Percentiles rank a stretch among this genome's conserved stretches.
These are phyloP conservation scores for Uromys caudimaculatus DNA, from an alignment of 2,797 vertebrate species.

Conservation along the genomic window DNA sequence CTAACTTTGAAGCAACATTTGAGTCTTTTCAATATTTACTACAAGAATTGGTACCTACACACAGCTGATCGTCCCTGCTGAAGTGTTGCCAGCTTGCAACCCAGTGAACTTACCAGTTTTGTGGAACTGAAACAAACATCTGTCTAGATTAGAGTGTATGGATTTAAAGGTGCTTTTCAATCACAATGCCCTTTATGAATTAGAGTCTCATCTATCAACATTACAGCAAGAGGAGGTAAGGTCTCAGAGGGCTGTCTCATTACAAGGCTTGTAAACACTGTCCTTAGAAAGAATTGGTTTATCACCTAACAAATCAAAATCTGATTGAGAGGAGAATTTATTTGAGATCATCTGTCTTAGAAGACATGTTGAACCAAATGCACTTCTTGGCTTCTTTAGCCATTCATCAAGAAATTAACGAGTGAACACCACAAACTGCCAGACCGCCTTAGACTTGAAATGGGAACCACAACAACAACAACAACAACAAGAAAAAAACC, in stretches of 20 bases:
- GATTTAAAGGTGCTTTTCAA: conserved; percentile 88
- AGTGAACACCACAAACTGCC: conserved; percentile 83
- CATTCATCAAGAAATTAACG: conserved; percentile 90
- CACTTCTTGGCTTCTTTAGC: conserved; percentile 86
- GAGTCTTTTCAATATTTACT: conserved; percentile 69
- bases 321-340: conserved; percentile 89
- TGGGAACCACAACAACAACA: conserved; percentile 60
- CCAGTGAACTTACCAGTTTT: conserved; percentile 82
- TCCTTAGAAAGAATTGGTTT: conserved; percentile 90
- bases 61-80: neutral
- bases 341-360: conserved; percentile 89
- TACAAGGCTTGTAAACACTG: conserved; percentile 91
- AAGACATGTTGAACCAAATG: conserved; percentile 84
- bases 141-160: conserved; percentile 90
- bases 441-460: conserved; percentile 79
- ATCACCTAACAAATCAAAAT: conserved; percentile 92
- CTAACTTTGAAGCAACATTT: conserved; percentile 66
- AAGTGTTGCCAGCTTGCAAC: conserved; percentile 79
- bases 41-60: conserved; percentile 19
- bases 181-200: conserved; percentile 91
- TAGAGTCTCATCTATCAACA: conserved; percentile 93
- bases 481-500: no score
- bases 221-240: conserved; percentile 89
- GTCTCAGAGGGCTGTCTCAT: conserved; percentile 90
- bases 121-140: conserved; percentile 85